Conservation (phyloP, 2,888 invertebrate species). For the Limnephilus lunatus region DNA sequence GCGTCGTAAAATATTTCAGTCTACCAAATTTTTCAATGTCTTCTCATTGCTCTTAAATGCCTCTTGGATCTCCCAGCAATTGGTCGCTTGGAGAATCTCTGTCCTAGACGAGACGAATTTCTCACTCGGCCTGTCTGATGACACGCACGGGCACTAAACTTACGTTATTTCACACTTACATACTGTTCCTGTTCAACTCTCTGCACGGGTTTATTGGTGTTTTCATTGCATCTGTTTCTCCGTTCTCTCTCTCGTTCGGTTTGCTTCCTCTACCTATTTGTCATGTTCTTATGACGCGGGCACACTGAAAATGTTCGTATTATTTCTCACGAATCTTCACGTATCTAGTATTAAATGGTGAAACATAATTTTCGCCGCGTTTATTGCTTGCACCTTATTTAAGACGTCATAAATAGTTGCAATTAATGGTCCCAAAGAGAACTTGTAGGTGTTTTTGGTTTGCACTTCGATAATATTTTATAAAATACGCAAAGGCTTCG, state of each 20-base stretch:
- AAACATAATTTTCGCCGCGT: neutral
- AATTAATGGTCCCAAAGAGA: neutral
- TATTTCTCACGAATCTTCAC: slow-evolving; percentile 32
- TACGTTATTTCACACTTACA: neutral
- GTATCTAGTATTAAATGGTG: neutral
- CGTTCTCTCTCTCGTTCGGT: slow-evolving; percentile 14
- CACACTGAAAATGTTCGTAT: slow-evolving; percentile 5
- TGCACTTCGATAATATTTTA: neutral
- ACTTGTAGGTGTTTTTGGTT: neutral
- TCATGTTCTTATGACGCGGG: slow-evolving; percentile 17
- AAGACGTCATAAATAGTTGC: neutral
- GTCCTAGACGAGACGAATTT: slow-evolving; percentile 14
- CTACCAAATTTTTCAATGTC: neutral
- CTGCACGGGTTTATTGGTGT: neutral
- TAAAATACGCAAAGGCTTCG: neutral
- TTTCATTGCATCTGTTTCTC: neutral
- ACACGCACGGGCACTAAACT: slow-evolving; percentile 41
- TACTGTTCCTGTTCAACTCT: neutral
- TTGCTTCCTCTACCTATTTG: slow-evolving; percentile 36
- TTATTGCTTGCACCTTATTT: neutral
- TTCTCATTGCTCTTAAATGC: neutral
- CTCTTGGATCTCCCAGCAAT: neutral
- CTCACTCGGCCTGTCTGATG: slow-evolving; percentile 6
- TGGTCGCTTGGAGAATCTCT: neutral
- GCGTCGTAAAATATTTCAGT: neutral